phyloP scores from a whole-genome alignment of 2,113 vertebrate species.

The Syrmaticus mikado region DNA sequence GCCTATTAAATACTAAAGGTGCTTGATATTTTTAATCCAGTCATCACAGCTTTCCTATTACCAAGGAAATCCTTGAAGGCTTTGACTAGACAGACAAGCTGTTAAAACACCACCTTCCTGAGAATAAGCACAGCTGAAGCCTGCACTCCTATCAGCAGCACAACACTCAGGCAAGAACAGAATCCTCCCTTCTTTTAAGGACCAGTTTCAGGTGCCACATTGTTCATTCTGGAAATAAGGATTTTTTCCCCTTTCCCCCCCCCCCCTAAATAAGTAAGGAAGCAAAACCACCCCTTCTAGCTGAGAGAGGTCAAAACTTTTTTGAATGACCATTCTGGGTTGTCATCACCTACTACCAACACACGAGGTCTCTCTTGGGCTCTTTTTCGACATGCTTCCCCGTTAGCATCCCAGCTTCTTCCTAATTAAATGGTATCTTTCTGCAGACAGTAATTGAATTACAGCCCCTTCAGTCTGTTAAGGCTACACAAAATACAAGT shows the following conservation, averaged over 20 bases:
- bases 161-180: background rate
- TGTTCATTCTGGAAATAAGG: accelerated
- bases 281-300: background rate
- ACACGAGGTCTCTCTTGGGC: constrained; percentile 70
- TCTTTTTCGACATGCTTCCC: background rate
- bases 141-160: background rate
- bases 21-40: background rate
- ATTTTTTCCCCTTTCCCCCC: no score
- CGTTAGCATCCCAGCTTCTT: background rate
- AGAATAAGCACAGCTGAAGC: background rate
- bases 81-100: background rate
- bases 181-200: background rate
- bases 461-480: background rate
- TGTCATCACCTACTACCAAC: constrained; percentile 58
- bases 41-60: background rate
- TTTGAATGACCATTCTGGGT: background rate
- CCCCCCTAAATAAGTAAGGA: background rate
- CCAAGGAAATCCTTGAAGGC: background rate
- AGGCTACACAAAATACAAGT: background rate
- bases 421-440: constrained; percentile 7
- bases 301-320: background rate
- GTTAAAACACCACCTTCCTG: background rate
- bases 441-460: background rate
- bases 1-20: background rate
- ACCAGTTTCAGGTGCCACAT: background rate